These are phyloP conservation scores for Trichechus manatus DNA, from an alignment of 2,113 vertebrate species.

Conservation along the genomic window DNA sequence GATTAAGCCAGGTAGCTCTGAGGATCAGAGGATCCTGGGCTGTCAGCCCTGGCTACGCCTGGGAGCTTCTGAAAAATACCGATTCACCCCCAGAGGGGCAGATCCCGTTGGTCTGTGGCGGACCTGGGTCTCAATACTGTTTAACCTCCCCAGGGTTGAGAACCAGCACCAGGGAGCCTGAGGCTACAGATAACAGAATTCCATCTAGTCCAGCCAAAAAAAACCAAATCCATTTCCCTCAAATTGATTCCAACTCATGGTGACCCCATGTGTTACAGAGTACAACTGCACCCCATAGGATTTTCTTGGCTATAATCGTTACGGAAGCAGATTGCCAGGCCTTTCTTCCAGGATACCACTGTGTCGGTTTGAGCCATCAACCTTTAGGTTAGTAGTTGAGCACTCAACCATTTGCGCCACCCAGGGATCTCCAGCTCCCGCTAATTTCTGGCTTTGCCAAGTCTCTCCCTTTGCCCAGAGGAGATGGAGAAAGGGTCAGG, in stretches of 20 bases:
- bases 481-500: neutral
- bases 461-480: neutral
- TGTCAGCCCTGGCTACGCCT: rapidly evolving
- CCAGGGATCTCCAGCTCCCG: neutral
- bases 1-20: neutral
- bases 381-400: neutral
- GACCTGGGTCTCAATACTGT: neutral
- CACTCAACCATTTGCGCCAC: neutral
- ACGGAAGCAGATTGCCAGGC: neutral
- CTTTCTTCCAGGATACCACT: neutral
- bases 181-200: rapidly evolving
- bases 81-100: rapidly evolving
- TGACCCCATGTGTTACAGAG: neutral
- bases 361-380: neutral
- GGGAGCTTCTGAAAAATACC: neutral
- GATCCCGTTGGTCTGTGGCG: rapidly evolving
- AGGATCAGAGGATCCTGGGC: rapidly evolving
- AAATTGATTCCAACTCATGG: neutral
- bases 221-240: neutral
- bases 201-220: neutral
- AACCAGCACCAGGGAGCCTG: too few species aligned
- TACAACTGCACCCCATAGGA: neutral
- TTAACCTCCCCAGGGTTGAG: too few species aligned
- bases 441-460: rapidly evolving
- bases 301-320: neutral